Percentiles rank a stretch among this genome's conserved stretches.
phyloP scores from a whole-genome alignment of 2,888 invertebrate species.

The Ichneumoninae sp. region DNA sequence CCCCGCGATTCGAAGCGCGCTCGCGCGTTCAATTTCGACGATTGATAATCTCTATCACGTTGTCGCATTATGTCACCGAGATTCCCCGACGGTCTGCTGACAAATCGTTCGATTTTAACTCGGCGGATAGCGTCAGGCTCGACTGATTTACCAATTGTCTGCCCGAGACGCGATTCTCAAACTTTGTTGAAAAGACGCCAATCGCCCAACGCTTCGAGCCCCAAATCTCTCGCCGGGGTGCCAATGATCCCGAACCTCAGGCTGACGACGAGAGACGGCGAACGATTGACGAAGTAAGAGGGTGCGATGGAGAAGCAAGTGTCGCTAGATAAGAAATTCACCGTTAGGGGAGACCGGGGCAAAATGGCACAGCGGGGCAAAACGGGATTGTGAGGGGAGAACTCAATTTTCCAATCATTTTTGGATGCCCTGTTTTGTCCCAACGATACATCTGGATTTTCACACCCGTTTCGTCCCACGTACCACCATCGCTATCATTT shows the following conservation, averaged over 20 bases:
- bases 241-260: slow-evolving; percentile 35
- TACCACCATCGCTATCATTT: too few relatives aligned
- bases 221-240: neutral
- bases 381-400: too few relatives aligned
- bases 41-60: slow-evolving; percentile 53
- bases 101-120: slow-evolving; percentile 50
- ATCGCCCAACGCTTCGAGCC: neutral
- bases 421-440: too few relatives aligned
- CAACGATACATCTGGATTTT: too few relatives aligned
- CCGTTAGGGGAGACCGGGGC: neutral
- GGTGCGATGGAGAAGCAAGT: slow-evolving; percentile 38
- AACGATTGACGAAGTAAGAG: slow-evolving; percentile 57
- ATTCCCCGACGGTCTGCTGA: slow-evolving; percentile 32
- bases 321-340: slow-evolving; percentile 61
- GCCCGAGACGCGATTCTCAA: neutral
- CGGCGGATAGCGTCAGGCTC: neutral
- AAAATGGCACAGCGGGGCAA: too few relatives aligned
- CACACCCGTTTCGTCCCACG: too few relatives aligned
- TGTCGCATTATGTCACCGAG: slow-evolving; percentile 51
- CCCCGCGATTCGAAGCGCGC: slow-evolving; percentile 25
- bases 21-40: slow-evolving; percentile 44
- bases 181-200: neutral
- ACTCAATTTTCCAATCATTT: too few relatives aligned
- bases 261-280: slow-evolving; percentile 32
- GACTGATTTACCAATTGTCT: slow-evolving; percentile 43